Evolutionary conservation across 2,113 vertebrate species (phyloP).

Genomic region (Procavia capensis): DNA sequence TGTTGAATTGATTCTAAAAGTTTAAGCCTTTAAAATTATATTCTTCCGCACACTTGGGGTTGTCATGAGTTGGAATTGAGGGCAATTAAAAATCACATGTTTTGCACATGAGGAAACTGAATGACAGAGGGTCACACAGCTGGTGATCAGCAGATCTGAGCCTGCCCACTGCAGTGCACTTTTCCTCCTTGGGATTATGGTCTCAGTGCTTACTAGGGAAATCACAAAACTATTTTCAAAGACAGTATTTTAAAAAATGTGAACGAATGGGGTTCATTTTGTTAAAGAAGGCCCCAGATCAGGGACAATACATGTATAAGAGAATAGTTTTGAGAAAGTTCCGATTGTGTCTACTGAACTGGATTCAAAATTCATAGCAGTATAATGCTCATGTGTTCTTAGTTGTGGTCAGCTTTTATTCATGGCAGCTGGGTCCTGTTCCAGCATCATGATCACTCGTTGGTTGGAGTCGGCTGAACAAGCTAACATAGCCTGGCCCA

Average conservation of each 20-base stretch:
- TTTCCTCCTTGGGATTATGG: neutral
- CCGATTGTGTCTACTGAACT: neutral
- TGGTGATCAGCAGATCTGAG: neutral
- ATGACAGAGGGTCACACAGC: neutral
- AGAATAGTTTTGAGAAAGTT: neutral
- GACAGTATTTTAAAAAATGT: neutral
- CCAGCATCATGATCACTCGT: too few relatives aligned
- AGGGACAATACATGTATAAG: neutral
- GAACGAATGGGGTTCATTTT: neutral
- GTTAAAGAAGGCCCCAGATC: neutral
- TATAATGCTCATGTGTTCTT: neutral
- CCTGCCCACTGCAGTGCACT: fast-evolving
- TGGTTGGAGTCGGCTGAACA: neutral
- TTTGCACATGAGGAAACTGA: neutral
- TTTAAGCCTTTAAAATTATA: too few relatives aligned
- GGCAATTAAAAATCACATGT: neutral
- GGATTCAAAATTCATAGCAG: neutral
- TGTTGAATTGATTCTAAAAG: too few relatives aligned
- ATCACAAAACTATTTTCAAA: slow-evolving; percentile 1
- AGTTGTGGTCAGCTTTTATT: too few relatives aligned
- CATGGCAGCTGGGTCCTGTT: too few relatives aligned
- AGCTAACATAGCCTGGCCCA: slow-evolving; percentile 46
- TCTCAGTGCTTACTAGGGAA: neutral
- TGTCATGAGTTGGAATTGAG: too few relatives aligned
- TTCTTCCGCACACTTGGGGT: too few relatives aligned